Conservation (phyloP, 2,888 invertebrate species). For the Drosophila conformis region DNA sequence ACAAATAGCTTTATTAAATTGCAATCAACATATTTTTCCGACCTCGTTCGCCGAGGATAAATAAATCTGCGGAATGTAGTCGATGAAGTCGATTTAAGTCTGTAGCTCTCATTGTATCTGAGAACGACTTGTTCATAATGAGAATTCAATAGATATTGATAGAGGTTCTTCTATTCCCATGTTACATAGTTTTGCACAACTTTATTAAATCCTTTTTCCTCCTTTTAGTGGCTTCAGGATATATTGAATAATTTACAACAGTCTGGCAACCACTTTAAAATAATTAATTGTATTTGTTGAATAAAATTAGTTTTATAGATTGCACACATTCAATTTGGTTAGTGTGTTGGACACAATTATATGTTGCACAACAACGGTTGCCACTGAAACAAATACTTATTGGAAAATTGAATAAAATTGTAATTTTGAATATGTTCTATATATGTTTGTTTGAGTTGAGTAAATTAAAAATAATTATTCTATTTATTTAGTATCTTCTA, state of each 20-base stretch:
- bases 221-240: not conserved
- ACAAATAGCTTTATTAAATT: constrained; percentile 42
- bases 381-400: not conserved
- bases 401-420: not conserved
- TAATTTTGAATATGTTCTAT: not conserved
- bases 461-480: not conserved
- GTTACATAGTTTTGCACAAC: not conserved
- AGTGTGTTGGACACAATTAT: not conserved
- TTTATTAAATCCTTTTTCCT: not conserved
- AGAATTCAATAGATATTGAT: not conserved
- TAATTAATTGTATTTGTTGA: not conserved
- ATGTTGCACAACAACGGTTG: not conserved
- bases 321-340: not conserved
- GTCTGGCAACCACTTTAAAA: not conserved
- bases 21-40: constrained; percentile 22
- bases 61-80: not conserved
- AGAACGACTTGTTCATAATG: not conserved
- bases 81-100: not conserved
- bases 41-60: not conserved
- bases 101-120: not conserved
- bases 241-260: not conserved
- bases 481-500: not conserved
- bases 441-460: not conserved
- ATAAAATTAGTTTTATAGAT: not conserved
- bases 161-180: not conserved